Base-by-base conservation (phyloP, 2,113 vertebrate genomes). In the Spheniscus mendiculus region DNA sequence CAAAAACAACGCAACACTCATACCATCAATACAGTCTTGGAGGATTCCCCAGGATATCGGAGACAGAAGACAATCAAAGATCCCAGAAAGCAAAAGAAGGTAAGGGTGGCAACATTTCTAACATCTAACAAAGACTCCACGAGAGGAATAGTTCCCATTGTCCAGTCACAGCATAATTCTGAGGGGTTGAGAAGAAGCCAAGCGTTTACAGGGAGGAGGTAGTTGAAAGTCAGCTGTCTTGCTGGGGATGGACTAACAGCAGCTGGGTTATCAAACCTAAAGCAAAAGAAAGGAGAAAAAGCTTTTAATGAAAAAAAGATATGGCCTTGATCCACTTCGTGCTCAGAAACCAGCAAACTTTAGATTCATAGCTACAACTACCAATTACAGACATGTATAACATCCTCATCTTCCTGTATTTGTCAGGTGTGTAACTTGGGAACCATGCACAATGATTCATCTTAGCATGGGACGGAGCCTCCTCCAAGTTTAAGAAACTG, bases 131-230 rank as follows among this genome's bases (percentile, higher is more conserved):
- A 85, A 8, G 99, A 99, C 93, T 99, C 99, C 95, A 99, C 99
- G 15, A 99, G 98, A 45, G 99, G 99, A 92, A 99, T 99, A 88
- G 99, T 99, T 92, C 99, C 99, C 99, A 99, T 99, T 27, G 99
- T 99, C 99, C 99, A 99, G 96, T 99, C 99, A 82, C 99, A 99
- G 97, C 99, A 99, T 44, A 99, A 98, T 90, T 99, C 99, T 19
- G 99, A 99, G 20, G 99, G 99, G 93, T 99, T 99, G 79, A 99
- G 98, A 44, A 99, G 98, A 30, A 99, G 99, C 99, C 99, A 99
- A 9, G 99, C 99, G 86, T 99, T 99, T 84, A 99, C 99, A 82
- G 99, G 99, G 59, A 99, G 99, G 52, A 99, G 99, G 97, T 99
- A 99, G 98, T 99, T 99, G 98, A 99, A 99, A 34, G 99, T 99